Percentiles rank a stretch among this genome's conserved stretches.
Evolutionary conservation across 2,888 invertebrate genomes (phyloP).

Genomic region (Noctua janthina): DNA sequence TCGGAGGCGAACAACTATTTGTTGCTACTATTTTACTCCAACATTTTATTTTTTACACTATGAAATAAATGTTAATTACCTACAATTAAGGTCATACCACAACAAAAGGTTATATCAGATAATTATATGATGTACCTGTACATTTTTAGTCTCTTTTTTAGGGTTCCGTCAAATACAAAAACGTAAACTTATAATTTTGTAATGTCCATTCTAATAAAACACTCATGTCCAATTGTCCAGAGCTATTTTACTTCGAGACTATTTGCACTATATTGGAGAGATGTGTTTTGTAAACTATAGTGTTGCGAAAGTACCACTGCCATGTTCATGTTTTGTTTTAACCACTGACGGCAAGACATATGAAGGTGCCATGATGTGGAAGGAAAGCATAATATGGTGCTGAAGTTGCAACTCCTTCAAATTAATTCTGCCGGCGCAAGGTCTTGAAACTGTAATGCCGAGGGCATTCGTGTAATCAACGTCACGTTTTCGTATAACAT

Average conservation of each 20-base stretch:
- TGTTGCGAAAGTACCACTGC: too few species aligned
- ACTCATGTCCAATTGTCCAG: too few species aligned
- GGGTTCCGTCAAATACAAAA: too few species aligned
- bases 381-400: neutral
- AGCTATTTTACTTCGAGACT: too few species aligned
- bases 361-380: neutral
- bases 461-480: neutral
- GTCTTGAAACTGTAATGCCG: too few species aligned
- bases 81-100: neutral
- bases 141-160: neutral
- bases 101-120: neutral
- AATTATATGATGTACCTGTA: too few species aligned
- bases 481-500: neutral
- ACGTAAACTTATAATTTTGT: too few species aligned
- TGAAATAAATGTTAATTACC: neutral
- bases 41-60: neutral
- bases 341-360: neutral
- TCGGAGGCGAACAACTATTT: neutral
- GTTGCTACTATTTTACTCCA: neutral
- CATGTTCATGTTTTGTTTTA: neutral
- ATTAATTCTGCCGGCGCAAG: neutral
- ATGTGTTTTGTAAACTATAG: too few species aligned
- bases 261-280: too few species aligned
- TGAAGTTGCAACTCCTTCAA: neutral
- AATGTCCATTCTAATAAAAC: too few species aligned